Evolutionary conservation across 2,113 vertebrate genomes (phyloP).

Genomic region (Motacilla alba): DNA sequence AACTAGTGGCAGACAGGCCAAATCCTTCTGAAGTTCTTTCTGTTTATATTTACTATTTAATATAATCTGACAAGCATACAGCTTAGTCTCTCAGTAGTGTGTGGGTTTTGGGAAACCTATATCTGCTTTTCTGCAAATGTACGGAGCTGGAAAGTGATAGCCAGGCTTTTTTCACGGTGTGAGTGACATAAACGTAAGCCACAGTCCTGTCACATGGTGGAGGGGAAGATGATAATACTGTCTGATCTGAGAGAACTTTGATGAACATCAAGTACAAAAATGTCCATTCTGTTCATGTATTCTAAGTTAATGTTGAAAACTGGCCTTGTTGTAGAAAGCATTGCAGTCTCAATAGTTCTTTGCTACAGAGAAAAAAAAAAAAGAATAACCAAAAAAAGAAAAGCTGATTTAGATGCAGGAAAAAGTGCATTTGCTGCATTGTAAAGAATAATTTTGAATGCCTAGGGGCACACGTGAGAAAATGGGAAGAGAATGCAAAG

Average conservation of each 20-base stretch:
- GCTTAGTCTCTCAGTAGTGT: not conserved
- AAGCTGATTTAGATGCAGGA: not conserved
- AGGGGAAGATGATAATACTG: not conserved
- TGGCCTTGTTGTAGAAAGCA: not conserved
- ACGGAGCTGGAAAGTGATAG: not conserved
- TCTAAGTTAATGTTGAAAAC: not conserved
- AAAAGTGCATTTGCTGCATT: not conserved
- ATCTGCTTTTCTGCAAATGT: not conserved
- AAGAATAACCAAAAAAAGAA: not conserved
- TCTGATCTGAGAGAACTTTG: not conserved
- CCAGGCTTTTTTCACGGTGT: not conserved
- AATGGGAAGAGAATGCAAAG: not conserved
- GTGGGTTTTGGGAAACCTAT: not conserved
- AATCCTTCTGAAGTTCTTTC: not conserved
- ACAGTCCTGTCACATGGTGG: not conserved
- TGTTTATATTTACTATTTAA: not conserved
- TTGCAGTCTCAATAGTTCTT: not conserved
- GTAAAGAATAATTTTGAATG: not conserved
- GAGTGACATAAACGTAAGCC: not conserved
- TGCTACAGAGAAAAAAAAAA: not conserved
- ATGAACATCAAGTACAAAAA: conserved; percentile 2
- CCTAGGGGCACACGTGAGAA: not conserved
- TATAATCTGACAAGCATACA: not conserved
- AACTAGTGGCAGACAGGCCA: not conserved
- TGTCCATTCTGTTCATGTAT: not conserved